Base-by-base conservation (phyloP, 2,797 vertebrate genomes). In the Gastrophryne carolinensis region DNA sequence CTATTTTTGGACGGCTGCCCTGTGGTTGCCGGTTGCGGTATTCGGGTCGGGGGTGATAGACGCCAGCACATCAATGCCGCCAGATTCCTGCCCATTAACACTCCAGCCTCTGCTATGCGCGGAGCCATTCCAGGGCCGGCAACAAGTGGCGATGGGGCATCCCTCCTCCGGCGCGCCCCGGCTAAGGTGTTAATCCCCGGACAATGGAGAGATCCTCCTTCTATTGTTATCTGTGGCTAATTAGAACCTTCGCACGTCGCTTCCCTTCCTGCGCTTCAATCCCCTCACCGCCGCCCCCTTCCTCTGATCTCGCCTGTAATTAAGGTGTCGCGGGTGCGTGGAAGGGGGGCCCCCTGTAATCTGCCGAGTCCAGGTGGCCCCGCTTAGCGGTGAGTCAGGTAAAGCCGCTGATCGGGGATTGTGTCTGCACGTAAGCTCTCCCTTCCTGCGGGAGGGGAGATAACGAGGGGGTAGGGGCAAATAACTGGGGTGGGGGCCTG, bases 141-240 rank as follows among this genome's bases (percentile, higher is more conserved):
- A 56, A 50, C 84, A 79, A 82, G 83, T 82, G 76, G 82, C 81
- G 79, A 60, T 82, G 84, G 80, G 74, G 76, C 69, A 27, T 3
- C 70, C 19, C 37, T 21, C 5, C 72, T 82, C 81, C 80, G 85
- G 86, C 86, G 87, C 85, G 84, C 85, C 85, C 86, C 90, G 86
- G 89, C 82, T 87, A 85, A 87, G 80, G 86, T 88, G 90, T 85
- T 92, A 92, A 92, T 90, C 91, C 88, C 76, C 72, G 69, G 81
- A 88, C 87, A 89, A 89, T 87, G 73, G 75, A 80, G 75, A 58
- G 81, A 84, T 86, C 83, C 79, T 81, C 81, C 84, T 83, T 19
- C 83, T 83, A 82, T 85, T 91, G 85, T 88, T 89, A 87, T 90
- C 89, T 87, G 86, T 83, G 83, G 85, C 87, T 90, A 92, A 91